These are phyloP conservation scores for Furnarius figulus DNA, from an alignment of 2,113 vertebrate species.

Conservation along the genomic window DNA sequence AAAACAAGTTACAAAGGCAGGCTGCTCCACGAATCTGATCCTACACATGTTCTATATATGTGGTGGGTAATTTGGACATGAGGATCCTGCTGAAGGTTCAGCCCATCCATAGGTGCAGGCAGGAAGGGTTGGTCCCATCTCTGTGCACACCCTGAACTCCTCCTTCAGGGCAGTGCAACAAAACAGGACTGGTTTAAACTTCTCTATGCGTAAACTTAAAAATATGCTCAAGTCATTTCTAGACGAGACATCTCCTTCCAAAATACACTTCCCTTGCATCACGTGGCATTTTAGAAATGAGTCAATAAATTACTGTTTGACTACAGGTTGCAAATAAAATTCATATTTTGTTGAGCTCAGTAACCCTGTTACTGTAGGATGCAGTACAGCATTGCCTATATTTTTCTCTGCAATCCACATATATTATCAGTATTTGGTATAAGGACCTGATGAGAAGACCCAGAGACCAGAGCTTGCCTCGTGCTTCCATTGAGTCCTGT, in stretches of 20 bases:
- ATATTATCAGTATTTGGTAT: background rate
- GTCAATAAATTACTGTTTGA: background rate
- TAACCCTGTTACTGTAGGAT: background rate
- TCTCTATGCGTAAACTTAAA: background rate
- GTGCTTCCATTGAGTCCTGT: background rate
- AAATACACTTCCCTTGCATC: background rate
- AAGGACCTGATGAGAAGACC: background rate
- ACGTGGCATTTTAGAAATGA: slow-evolving; percentile 10
- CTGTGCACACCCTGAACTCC: background rate
- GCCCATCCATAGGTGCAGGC: background rate
- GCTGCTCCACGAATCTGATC: background rate
- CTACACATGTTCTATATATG: fast-evolving
- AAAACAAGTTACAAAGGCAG: background rate
- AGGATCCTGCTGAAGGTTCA: background rate
- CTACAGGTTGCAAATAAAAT: background rate
- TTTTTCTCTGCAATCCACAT: background rate
- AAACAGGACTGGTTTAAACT: background rate
- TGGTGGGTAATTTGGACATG: background rate
- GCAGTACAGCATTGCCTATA: background rate
- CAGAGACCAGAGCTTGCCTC: background rate
- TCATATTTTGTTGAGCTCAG: background rate
- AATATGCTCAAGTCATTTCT: slow-evolving; percentile 2
- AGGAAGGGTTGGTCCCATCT: background rate
- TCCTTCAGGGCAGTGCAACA: background rate
- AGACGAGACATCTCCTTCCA: background rate